Base-by-base conservation (phyloP, 2,113 vertebrate genomes). In the Amblyopsis rosae region DNA sequence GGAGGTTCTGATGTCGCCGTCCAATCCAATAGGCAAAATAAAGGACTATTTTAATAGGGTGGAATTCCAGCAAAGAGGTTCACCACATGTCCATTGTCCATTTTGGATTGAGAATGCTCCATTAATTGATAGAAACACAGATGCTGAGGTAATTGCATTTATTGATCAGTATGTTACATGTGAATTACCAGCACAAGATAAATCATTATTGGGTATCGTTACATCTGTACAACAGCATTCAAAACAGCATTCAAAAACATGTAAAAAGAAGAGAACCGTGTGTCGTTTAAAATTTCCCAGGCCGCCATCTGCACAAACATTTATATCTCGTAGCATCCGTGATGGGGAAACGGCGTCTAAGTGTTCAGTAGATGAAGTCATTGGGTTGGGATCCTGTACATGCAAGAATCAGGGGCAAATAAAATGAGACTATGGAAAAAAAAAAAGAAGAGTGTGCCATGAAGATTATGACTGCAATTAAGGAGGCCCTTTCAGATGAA, bases 181-280 rank as follows among this genome's bases (percentile, higher is more conserved):
- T 19, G 19, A 19, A 19, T 19, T 19, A 19, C 19, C 19, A 19
- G 19, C 19, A 19, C 19, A 19, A 19, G 19, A 19, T 19, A 19
- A 19, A 19, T 19, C 19, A 19, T 19, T 19, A 19, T 19, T 19
- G 19, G 19, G 1, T 19, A 19, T 19, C 19, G 19, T 19, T 19
- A 19, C 19, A 1, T 19, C 19, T 19, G 19, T 19, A 15, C 53
- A 54, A 15, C 11, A n/a, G 15, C 13, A 54, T n/a, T 15, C 12
- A 1, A 54, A 65, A 32, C 35, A 35, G 9, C 73, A 70, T 48
- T 59, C 62, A 48, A 70, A 65, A 59, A 70, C 67, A 11, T 70
- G 73, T 5, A 57, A 54, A 55, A 76, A 75, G 47, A 67, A 73
- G 13, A 47, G 48, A 4, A 76, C 61, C 1, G 33, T 17, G 0